Evolutionary conservation across 2,888 invertebrate genomes (phyloP), one percentile per base, ranked within the genome.

Genomic region (Lucinisca nassula): DNA sequence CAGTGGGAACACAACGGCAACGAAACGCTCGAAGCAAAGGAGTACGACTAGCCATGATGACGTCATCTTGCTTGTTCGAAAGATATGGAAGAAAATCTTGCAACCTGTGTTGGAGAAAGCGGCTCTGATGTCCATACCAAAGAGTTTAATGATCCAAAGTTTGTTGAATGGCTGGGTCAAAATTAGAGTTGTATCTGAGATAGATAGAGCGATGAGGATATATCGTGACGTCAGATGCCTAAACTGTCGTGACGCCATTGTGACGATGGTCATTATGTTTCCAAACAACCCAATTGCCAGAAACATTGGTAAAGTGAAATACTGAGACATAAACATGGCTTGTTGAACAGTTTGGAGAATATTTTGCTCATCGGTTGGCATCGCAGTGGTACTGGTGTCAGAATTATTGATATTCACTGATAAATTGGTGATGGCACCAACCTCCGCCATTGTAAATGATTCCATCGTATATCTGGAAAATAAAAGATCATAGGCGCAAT

Each of bases 21-120:
- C 76, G 49, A 94, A 93, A 0, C 94, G 81, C 73, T 94, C 93
- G 17, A 93, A 79, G 73, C 91, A 88, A 27, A 94, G 83, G 35
- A 91, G 80, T 0, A 93, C 92, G 2, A 94, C 89, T 21, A 94
- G 78, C 93, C 94, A 93, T 10, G 93, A 93, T 61, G 93, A 93
- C 74, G 91, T 90, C 89, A 92, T 93, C 82, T 94, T 94, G 6
- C 90, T 82, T 0, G 91, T 87, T 58, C 89, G 85, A 74, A 85
- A 92, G 14, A 90, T 79, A 67, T 91, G 89, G 79, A 92, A 93
- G 85, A 92, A 94, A 0, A 91, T 32, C 55, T 92, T 90, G 75
- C 94, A 94, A 10, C 91, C 89, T 0, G 82, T 21, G 30, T 82
- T 79, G 21, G 85, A 84, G 30, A 93, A 24, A 0, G 93, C 89